Percentiles rank a stretch among this genome's conserved stretches.
These are phyloP conservation scores for Trichonephila clavipes DNA, from an alignment of 1,140 invertebrate species.

Conservation along the genomic window DNA sequence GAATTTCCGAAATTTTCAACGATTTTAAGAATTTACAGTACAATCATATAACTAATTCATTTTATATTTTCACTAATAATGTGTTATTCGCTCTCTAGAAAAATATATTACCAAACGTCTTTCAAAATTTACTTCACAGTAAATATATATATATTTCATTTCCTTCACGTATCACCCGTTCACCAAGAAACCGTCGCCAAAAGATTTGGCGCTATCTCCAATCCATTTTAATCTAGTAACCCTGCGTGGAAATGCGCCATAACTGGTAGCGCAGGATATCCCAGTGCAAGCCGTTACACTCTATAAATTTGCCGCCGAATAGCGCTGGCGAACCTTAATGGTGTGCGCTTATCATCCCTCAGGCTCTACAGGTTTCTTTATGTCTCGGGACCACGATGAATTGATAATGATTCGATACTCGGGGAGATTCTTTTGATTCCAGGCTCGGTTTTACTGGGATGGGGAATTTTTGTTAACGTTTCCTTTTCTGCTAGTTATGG, in stretches of 20 bases:
- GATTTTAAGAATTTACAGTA: too few relatives aligned
- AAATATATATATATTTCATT: too few relatives aligned
- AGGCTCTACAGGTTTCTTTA: conserved; percentile 75
- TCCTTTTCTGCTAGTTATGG: not conserved
- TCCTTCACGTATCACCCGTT: not conserved
- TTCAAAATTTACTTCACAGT: too few relatives aligned
- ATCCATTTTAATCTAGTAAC: conserved; percentile 60
- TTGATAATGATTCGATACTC: conserved; percentile 47
- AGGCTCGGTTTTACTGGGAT: not conserved
- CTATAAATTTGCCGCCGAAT: conserved; percentile 76
- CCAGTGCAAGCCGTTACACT: conserved; percentile 74
- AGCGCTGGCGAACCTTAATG: conserved; percentile 68
- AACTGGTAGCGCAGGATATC: conserved; percentile 68
- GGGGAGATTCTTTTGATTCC: conserved; percentile 9
- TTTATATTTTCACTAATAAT: too few relatives aligned
- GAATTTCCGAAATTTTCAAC: too few relatives aligned
- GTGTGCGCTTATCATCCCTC: conserved; percentile 69
- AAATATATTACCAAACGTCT: too few relatives aligned
- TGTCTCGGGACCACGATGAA: conserved; percentile 47
- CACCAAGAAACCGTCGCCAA: conserved; percentile 3
- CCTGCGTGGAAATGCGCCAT: conserved; percentile 66
- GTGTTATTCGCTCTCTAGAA: too few relatives aligned
- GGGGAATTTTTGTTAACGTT: not conserved
- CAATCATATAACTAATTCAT: too few relatives aligned
- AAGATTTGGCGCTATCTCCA: not conserved